These are phyloP conservation scores for Coregonus clupeaformis DNA, from an alignment of 2,113 vertebrate species.

Conservation along the genomic window DNA sequence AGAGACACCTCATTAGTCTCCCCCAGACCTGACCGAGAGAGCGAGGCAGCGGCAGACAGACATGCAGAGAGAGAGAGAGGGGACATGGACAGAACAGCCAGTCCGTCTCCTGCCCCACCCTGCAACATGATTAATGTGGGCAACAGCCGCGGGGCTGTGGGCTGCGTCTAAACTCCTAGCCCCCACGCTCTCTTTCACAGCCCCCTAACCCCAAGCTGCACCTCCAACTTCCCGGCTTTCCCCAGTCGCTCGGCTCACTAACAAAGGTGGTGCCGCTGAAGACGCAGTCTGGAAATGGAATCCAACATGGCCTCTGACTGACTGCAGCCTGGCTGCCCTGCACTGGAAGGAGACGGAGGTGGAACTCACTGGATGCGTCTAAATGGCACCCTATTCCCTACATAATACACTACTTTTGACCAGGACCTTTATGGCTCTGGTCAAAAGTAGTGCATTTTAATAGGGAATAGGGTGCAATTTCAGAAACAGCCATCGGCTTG, in stretches of 20 bases:
- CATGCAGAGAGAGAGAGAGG: background rate
- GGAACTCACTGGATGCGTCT: background rate
- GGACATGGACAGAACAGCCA: conserved; percentile 25
- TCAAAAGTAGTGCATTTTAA: too few relatives aligned
- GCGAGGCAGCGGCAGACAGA: conserved; percentile 12
- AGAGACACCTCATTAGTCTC: conserved; percentile 68
- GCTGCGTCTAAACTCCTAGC: conserved; percentile 54
- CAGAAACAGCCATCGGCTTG: background rate
- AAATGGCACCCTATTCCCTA: background rate
- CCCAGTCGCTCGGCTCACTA: background rate
- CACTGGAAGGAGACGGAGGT: background rate
- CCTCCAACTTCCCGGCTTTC: background rate
- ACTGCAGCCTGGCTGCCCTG: background rate
- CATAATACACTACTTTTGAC: too few relatives aligned
- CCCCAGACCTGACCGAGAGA: conserved; percentile 47
- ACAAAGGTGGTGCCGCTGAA: conserved; percentile 2
- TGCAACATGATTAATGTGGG: conserved; percentile 73
- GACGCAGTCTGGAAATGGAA: conserved; percentile 15
- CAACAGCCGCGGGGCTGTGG: conserved; percentile 51
- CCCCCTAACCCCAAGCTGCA: background rate
- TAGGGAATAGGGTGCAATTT: too few relatives aligned
- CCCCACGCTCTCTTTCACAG: conserved; percentile 18
- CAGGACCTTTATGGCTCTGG: too few relatives aligned
- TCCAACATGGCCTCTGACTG: conserved; percentile 11
- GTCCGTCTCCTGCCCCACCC: background rate